Conservation (phyloP, 2,113 vertebrate genomes). For the Poeciliopsis occidentalis region DNA sequence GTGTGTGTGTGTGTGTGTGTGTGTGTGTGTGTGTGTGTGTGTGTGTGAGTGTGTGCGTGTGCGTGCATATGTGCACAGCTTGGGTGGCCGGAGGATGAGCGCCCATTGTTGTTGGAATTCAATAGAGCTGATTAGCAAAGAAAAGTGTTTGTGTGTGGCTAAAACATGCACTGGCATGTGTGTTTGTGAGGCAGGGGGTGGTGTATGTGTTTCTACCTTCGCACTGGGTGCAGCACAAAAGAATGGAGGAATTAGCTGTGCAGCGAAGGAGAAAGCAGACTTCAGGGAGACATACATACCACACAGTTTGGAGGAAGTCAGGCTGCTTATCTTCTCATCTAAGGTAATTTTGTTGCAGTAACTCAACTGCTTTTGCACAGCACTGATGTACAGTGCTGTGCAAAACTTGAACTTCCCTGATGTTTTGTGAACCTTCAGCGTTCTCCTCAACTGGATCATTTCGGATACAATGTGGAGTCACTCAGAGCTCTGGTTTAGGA, state of each 20-base stretch:
- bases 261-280: constrained; percentile 62
- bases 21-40: constrained; percentile 43
- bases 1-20: too few species aligned
- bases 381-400: background rate
- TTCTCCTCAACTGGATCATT: background rate
- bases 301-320: constrained; percentile 24
- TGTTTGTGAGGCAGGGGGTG: constrained; percentile 57
- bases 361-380: constrained; percentile 16
- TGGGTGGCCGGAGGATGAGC: constrained; percentile 83
- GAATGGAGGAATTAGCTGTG: constrained; percentile 65
- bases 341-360: constrained; percentile 1
- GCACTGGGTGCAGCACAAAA: constrained; percentile 60
- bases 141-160: constrained; percentile 58
- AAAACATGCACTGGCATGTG: constrained; percentile 63
- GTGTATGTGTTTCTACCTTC: constrained; percentile 69
- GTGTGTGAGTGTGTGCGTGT: constrained; percentile 39
- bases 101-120: constrained; percentile 78
- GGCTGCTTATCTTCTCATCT: constrained; percentile 41
- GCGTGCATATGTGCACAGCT: constrained; percentile 60
- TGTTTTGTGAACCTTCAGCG: background rate
- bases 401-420: background rate
- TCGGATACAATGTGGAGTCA: background rate
- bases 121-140: constrained; percentile 80
- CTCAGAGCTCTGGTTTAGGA: too few species aligned
- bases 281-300: constrained; percentile 58